Percentiles rank a stretch among this genome's conserved stretches.
Conservation (phyloP, 2,888 invertebrate genomes). For the Chrysomela aeneicollis region DNA sequence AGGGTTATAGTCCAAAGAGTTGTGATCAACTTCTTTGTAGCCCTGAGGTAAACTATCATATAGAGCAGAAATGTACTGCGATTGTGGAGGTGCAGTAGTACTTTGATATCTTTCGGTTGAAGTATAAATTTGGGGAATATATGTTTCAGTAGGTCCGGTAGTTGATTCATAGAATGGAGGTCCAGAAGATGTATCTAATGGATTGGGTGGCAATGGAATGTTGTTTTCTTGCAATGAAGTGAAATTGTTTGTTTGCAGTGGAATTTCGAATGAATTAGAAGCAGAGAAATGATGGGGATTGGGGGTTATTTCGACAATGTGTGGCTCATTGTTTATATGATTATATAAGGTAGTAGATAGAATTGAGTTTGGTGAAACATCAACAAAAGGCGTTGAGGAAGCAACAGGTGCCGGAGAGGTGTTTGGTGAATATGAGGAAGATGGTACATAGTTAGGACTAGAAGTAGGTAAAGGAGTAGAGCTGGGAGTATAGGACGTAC, state of each 20-base stretch:
- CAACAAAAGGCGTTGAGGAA: constrained; percentile 42
- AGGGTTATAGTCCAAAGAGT: constrained; percentile 52
- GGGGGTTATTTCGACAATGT: constrained; percentile 36
- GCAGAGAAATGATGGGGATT: constrained; percentile 25
- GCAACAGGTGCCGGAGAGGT: constrained; percentile 5
- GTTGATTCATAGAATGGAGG: too few species aligned
- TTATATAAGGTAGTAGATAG: constrained; percentile 13
- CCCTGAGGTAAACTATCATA: constrained; percentile 36
- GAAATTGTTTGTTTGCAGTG: constrained; percentile 21
- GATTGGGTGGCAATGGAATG: constrained; percentile 10
- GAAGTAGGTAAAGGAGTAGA: background rate
- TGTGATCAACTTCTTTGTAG: constrained; percentile 41
- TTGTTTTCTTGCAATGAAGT: constrained; percentile 18
- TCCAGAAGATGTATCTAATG: too few species aligned
- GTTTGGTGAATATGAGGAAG: constrained; percentile 26
- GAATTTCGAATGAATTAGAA: background rate
- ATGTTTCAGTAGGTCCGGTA: constrained; percentile 2
- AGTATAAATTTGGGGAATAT: constrained; percentile 1
- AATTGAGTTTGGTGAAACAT: constrained; percentile 42
- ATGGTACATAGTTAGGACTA: background rate
- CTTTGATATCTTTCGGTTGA: constrained; percentile 31
- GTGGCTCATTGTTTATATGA: constrained; percentile 23
- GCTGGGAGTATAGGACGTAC: constrained; percentile 8
- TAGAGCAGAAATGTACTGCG: constrained; percentile 51
- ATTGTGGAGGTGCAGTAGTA: constrained; percentile 54